Percentiles rank a stretch among this genome's conserved stretches.
Conservation (phyloP, 2,797 vertebrate species). For the Liparis tanakae region DNA sequence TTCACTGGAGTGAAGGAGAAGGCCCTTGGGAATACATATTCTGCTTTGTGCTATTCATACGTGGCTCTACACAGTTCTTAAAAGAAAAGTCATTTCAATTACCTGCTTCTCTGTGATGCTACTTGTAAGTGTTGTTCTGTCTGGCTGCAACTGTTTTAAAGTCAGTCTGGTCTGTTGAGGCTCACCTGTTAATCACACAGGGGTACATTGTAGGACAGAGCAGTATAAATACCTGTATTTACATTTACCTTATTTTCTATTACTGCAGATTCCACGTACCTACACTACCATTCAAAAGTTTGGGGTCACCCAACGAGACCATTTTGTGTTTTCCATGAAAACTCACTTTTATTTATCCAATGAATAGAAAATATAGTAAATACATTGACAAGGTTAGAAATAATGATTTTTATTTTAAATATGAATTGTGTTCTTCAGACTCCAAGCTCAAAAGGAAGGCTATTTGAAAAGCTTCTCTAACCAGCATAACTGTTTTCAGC, state of each 20-base stretch:
- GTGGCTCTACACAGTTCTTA: conserved; percentile 14
- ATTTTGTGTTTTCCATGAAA: too few species aligned
- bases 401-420: too few species aligned
- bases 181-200: conserved; percentile 10
- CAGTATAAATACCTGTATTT: conserved; percentile 22
- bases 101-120: conserved; percentile 24
- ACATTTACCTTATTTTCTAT: conserved; percentile 23
- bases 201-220: conserved; percentile 10
- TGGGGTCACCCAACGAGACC: too few species aligned
- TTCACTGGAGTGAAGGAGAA: conserved; percentile 28
- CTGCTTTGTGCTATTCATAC: conserved; percentile 21
- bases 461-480: too few species aligned
- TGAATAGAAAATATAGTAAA: too few species aligned
- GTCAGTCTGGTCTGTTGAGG: conserved; percentile 1
- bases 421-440: too few species aligned
- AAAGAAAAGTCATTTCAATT: conserved; percentile 21
- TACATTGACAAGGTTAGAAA: too few species aligned
- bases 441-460: too few species aligned
- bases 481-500: too few species aligned
- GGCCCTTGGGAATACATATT: conserved; percentile 44
- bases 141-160: conserved; percentile 1
- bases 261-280: not conserved
- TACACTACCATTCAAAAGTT: too few species aligned
- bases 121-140: conserved; percentile 14
- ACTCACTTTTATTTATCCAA: too few species aligned